Evolutionary conservation across 37 sponge, comb jelly and placozoan genomes (phyloP).

Genomic region (Agelas oroides): DNA sequence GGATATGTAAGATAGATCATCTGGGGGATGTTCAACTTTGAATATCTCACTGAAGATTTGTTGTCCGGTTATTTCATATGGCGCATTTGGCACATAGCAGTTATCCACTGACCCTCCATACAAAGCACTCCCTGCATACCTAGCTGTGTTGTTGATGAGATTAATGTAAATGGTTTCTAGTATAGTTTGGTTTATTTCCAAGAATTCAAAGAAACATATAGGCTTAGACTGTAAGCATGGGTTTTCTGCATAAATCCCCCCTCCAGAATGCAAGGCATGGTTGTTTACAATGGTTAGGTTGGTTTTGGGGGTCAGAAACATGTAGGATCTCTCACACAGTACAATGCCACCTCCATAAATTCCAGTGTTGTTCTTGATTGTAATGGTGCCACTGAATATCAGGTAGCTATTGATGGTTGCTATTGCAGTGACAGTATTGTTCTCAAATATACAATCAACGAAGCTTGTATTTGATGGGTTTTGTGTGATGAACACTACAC

Average conservation of each 20-base stretch:
- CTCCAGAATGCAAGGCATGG: slow-evolving; percentile 5
- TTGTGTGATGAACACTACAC: too few relatives aligned
- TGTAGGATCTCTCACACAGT: slow-evolving; percentile 5
- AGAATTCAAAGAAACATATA: slow-evolving; percentile 9
- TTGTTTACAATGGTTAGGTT: slow-evolving; percentile 10
- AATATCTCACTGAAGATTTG: background rate
- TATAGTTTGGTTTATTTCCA: background rate
- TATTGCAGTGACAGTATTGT: background rate
- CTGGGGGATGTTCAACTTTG: background rate
- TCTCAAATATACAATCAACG: background rate
- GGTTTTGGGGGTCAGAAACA: background rate
- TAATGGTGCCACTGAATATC: background rate
- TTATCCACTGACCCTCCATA: slow-evolving; percentile 31
- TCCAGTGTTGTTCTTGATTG: slow-evolving; percentile 17
- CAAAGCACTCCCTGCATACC: background rate
- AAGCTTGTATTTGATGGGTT: background rate
- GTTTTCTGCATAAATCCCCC: slow-evolving; percentile 12
- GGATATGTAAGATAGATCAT: background rate
- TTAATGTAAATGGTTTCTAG: background rate
- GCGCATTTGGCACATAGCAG: background rate
- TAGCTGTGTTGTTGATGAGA: slow-evolving; percentile 13
- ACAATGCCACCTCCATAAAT: slow-evolving; percentile 31
- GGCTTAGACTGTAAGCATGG: background rate
- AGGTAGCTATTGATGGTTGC: background rate
- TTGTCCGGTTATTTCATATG: background rate